These are phyloP conservation scores for Bombus superbus DNA, from an alignment of 1,140 invertebrate genomes.

Conservation along the genomic window DNA sequence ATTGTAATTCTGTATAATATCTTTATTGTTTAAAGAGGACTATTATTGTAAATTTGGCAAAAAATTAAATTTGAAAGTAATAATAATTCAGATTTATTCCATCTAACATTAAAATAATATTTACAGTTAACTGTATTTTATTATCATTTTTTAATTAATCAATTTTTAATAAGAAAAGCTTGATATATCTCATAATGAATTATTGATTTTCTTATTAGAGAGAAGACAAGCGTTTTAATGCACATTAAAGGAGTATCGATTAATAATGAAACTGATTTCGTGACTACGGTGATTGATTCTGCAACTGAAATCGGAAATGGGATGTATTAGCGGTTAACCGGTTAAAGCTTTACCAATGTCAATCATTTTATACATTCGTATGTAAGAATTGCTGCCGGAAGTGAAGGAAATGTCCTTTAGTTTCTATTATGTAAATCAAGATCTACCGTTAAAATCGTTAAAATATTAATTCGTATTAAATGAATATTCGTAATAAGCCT, in stretches of 20 bases:
- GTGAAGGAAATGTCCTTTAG: constrained; percentile 41
- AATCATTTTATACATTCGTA: constrained; percentile 31
- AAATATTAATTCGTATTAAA: background rate
- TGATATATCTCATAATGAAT: background rate
- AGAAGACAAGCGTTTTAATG: background rate
- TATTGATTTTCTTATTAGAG: background rate
- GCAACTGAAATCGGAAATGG: constrained; percentile 6
- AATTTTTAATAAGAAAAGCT: background rate
- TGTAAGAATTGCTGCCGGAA: constrained; percentile 27
- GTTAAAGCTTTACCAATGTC: constrained; percentile 41
- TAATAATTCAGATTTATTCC: too few species aligned
- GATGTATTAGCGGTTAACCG: constrained; percentile 7
- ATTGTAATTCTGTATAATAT: too few species aligned
- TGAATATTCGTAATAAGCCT: background rate
- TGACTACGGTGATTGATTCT: constrained; percentile 10
- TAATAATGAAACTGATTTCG: constrained; percentile 32
- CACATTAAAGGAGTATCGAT: background rate
- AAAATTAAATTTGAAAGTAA: too few species aligned
- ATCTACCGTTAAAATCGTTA: background rate
- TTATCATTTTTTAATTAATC: too few species aligned
- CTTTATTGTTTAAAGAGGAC: too few species aligned
- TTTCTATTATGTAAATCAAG: background rate
- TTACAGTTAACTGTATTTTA: background rate
- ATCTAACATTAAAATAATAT: background rate
- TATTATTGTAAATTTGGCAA: too few species aligned